Conservation (phyloP, 2,797 vertebrate species). For the Spinus olivaceus region DNA sequence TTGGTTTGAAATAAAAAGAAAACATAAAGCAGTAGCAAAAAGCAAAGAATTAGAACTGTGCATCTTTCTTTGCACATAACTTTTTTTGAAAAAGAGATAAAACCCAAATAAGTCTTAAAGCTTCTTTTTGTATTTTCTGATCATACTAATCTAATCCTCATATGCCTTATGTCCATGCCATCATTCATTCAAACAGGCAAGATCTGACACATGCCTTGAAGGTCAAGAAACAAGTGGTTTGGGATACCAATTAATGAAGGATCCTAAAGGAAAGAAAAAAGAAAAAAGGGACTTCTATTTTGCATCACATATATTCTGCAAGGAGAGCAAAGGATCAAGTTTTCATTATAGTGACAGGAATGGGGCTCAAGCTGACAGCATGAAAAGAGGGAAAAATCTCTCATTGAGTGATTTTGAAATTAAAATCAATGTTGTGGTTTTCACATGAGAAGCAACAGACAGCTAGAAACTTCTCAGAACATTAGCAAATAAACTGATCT, state of each 20-base stretch:
- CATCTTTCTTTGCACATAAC: background rate
- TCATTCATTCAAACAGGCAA: background rate
- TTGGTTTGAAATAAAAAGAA: background rate
- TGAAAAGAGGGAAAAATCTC: background rate
- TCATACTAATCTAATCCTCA: background rate
- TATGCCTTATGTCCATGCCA: background rate
- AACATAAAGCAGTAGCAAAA: background rate
- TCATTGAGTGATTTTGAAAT: background rate
- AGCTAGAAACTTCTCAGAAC: background rate
- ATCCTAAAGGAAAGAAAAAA: background rate
- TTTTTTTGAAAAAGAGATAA: background rate
- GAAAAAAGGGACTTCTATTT: background rate
- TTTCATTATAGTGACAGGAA: background rate
- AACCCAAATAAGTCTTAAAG: background rate
- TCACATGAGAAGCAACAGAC: background rate
- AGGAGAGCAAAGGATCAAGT: background rate
- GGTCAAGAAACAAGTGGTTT: background rate
- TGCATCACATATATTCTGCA: background rate
- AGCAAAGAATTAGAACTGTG: background rate
- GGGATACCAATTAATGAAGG: background rate
- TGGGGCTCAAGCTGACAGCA: background rate
- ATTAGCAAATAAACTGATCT: background rate
- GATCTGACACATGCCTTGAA: background rate
- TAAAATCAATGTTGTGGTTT: background rate
- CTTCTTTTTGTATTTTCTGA: background rate